phyloP scores from a whole-genome alignment of 2,113 vertebrate genomes.

The Apodemus speciosus region DNA sequence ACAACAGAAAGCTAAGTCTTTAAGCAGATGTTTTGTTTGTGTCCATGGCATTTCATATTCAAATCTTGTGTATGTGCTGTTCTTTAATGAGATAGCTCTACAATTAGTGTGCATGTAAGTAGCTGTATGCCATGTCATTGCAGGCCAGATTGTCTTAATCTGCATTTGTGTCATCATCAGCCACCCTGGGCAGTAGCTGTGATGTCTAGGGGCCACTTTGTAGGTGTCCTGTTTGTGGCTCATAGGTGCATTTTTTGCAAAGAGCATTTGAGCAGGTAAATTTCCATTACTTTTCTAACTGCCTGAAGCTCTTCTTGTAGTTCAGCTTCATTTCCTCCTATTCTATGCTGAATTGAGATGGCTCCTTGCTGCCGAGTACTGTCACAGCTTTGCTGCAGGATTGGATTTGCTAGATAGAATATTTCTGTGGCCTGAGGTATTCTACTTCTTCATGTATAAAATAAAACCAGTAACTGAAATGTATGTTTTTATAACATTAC shows the following conservation, averaged over 20 bases:
- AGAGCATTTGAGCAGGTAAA: constrained; percentile 20
- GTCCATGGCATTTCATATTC: constrained; percentile 48
- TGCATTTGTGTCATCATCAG: neutral
- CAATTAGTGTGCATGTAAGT: neutral
- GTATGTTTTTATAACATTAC: neutral
- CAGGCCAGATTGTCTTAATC: constrained; percentile 1
- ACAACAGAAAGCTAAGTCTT: constrained; percentile 53
- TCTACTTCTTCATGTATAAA: constrained; percentile 19
- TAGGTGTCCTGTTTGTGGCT: neutral
- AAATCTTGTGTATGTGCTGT: constrained; percentile 54
- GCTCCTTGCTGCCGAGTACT: neutral
- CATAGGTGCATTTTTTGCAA: neutral
- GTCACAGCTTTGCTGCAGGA: neutral
- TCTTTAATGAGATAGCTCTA: constrained; percentile 17
- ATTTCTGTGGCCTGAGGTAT: neutral
- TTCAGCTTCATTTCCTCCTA: constrained; percentile 15
- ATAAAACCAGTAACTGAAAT: constrained; percentile 34
- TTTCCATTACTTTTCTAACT: neutral
- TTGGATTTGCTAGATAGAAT: constrained; percentile 15
- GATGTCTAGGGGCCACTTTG: neutral
- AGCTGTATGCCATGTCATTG: neutral
- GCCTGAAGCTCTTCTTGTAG: neutral
- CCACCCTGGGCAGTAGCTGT: neutral
- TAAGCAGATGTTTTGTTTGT: constrained; percentile 57
- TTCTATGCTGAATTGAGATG: neutral